Conservation (phyloP, 2,797 vertebrate genomes). For the Eupleurogrammus muticus region DNA sequence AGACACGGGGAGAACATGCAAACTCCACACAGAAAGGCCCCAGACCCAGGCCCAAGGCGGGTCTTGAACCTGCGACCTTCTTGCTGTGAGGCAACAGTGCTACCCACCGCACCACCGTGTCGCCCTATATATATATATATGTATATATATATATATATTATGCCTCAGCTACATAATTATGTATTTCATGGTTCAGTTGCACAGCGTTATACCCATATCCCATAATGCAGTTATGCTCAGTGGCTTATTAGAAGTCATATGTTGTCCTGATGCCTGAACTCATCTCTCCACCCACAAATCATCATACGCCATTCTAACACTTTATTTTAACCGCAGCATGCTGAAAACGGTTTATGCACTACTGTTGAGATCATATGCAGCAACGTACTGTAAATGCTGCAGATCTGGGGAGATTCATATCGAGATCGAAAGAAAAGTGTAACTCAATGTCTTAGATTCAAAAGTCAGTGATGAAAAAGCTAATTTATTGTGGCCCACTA, state of each 20-base stretch:
- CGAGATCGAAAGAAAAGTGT: too few species aligned
- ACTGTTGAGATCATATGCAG: conserved; percentile 15
- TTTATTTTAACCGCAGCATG: conserved; percentile 3
- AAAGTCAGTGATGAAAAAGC: too few species aligned
- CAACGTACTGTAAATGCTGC: neutral
- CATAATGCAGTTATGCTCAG: conserved; percentile 2
- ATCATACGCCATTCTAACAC: neutral
- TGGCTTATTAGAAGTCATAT: neutral
- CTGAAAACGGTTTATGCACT: conserved; percentile 9
- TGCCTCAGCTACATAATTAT: conserved; percentile 24
- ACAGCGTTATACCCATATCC: conserved; percentile 6
- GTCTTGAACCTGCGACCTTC: too few species aligned
- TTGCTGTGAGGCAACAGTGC: too few species aligned
- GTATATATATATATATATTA: conserved; percentile 29
- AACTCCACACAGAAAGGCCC: too few species aligned
- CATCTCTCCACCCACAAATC: neutral
- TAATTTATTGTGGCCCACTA: neutral
- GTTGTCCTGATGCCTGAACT: conserved; percentile 4
- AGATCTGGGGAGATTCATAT: neutral
- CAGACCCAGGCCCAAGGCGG: too few species aligned
- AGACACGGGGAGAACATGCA: too few species aligned
- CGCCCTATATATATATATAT: too few species aligned
- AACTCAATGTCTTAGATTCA: neutral
- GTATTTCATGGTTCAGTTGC: conserved; percentile 14
- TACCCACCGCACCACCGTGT: too few species aligned